These are phyloP conservation scores for Tanypteryx hageni DNA, from an alignment of 2,888 invertebrate species.

Conservation along the genomic window DNA sequence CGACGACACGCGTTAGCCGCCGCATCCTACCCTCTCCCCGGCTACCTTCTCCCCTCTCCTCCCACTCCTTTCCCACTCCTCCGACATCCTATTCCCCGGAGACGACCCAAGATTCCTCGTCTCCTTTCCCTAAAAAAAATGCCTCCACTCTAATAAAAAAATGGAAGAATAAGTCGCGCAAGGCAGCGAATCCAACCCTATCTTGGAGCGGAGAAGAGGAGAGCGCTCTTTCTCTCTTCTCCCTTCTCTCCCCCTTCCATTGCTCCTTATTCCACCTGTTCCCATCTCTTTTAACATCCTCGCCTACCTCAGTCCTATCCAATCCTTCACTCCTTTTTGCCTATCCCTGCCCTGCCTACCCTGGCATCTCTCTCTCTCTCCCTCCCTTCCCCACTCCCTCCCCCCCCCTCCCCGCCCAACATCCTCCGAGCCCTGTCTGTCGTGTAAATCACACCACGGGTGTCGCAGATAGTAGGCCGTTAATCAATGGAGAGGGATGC, in stretches of 20 bases:
- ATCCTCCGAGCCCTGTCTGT: slow-evolving; percentile 15
- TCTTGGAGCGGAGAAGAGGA: not conserved
- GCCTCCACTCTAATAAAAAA: not conserved
- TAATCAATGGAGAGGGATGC: slow-evolving; percentile 64
- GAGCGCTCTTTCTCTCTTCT: not conserved
- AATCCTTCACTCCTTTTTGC: not conserved
- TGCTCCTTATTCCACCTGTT: slow-evolving; percentile 1
- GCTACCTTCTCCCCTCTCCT: not conserved
- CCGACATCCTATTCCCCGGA: not conserved
- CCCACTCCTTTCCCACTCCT: not conserved
- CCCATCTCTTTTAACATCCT: not conserved
- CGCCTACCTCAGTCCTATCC: not conserved
- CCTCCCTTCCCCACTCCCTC: not conserved
- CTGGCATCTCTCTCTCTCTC: not conserved
- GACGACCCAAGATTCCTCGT: not conserved
- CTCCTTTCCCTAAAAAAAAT: not conserved
- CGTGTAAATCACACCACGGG: slow-evolving; percentile 64
- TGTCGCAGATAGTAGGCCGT: slow-evolving; percentile 61
- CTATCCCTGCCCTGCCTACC: not conserved
- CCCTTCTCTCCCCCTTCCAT: not conserved
- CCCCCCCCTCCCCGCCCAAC: not conserved
- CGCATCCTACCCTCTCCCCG: not conserved
- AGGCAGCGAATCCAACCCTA: slow-evolving; percentile 32
- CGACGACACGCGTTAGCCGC: not conserved
- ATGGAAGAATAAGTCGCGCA: slow-evolving; percentile 5